These are phyloP conservation scores for Scolopax bukidnonensis DNA, from an alignment of 2,797 vertebrate species.

Conservation along the genomic window DNA sequence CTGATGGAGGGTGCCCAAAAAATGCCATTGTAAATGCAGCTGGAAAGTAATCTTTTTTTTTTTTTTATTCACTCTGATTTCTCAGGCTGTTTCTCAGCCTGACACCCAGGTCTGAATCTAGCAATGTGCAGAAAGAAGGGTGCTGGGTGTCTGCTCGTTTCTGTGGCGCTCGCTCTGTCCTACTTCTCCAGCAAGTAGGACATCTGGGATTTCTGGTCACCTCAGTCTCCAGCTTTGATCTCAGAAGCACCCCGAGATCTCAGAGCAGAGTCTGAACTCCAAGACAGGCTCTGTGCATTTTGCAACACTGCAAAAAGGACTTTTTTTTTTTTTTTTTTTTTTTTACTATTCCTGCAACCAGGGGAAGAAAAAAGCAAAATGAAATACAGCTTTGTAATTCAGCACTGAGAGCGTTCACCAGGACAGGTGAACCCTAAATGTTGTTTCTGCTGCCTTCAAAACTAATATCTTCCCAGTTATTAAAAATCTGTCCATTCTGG, in stretches of 20 bases:
- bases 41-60: not conserved
- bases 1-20: constrained; percentile 18
- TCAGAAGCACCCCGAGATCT: not conserved
- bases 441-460: not conserved
- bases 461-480: not conserved
- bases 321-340: not conserved
- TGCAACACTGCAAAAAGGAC: not conserved
- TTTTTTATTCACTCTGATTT: not conserved
- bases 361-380: not conserved
- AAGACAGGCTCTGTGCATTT: not conserved
- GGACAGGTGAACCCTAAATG: not conserved
- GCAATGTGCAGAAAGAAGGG: not conserved
- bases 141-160: not conserved
- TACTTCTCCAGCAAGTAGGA: constrained; percentile 23
- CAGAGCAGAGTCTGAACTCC: not conserved
- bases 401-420: not conserved
- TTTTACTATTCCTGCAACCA: not conserved
- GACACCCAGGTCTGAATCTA: not conserved
- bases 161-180: not conserved
- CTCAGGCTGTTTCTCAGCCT: not conserved
- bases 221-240: not conserved
- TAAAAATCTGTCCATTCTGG: not conserved
- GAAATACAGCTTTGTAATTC: not conserved
- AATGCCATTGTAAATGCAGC: constrained; percentile 29
- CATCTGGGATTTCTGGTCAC: constrained; percentile 22